phyloP scores from a whole-genome alignment of 2,797 vertebrate genomes.

The Enteromius treurensis region DNA sequence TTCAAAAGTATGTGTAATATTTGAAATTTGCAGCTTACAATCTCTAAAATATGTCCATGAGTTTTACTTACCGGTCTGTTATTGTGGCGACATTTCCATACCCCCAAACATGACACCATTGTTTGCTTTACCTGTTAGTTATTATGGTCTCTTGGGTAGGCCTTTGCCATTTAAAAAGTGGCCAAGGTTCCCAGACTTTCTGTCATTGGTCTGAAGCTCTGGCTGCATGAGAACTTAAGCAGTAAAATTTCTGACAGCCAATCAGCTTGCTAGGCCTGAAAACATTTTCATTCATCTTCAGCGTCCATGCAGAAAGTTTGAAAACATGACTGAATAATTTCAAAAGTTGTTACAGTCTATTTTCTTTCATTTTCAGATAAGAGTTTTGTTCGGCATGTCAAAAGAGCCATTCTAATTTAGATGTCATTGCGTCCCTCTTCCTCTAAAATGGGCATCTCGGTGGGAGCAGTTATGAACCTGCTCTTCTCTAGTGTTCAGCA shows the following conservation, averaged over 20 bases:
- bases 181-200: background rate
- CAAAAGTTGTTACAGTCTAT: conserved; percentile 1
- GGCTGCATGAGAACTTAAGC: background rate
- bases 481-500: conserved; percentile 41
- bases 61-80: background rate
- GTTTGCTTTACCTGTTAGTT: background rate
- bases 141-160: background rate
- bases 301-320: background rate
- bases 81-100: background rate
- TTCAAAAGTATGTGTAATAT: background rate
- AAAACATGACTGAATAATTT: background rate
- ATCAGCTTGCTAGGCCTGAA: background rate
- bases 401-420: conserved; percentile 21
- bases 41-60: background rate
- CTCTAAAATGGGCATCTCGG: conserved; percentile 21
- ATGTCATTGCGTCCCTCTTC: conserved; percentile 15
- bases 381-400: conserved; percentile 15
- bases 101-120: background rate
- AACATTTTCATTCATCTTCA: background rate
- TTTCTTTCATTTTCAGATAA: background rate
- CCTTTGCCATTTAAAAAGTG: background rate
- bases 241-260: background rate
- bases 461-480: conserved; percentile 29
- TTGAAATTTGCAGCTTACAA: background rate
- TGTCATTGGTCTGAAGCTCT: background rate